These are phyloP conservation scores for Centropyge bicolor DNA, from an alignment of 2,797 vertebrate species.

Conservation along the genomic window DNA sequence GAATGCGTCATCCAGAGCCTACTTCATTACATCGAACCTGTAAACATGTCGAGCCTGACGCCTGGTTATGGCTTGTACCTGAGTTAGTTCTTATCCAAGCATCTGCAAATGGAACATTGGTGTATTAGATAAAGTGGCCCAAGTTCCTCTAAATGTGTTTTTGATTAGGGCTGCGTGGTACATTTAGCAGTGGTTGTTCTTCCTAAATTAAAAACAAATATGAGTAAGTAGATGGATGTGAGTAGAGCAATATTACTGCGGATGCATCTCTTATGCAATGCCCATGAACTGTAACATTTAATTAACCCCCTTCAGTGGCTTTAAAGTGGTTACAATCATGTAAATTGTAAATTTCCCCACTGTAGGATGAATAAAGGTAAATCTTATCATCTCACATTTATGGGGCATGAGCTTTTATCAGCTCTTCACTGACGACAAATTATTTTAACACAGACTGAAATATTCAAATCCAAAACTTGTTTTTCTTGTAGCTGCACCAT, in stretches of 20 bases:
- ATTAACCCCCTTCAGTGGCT: background rate
- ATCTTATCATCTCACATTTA: background rate
- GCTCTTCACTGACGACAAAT: slow-evolving; percentile 4
- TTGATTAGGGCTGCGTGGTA: slow-evolving; percentile 66
- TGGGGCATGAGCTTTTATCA: background rate
- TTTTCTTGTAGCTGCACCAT: background rate
- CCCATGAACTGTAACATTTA: background rate
- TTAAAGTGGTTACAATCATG: background rate
- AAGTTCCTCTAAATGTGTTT: slow-evolving; percentile 78
- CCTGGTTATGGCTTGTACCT: slow-evolving; percentile 41
- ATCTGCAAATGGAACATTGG: slow-evolving; percentile 68
- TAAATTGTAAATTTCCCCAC: too few species aligned
- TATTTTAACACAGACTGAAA: background rate
- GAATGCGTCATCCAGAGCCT: slow-evolving; percentile 53
- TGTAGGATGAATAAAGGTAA: too few species aligned
- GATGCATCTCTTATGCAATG: slow-evolving; percentile 12
- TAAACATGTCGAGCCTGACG: slow-evolving; percentile 48
- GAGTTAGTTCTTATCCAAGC: slow-evolving; percentile 51
- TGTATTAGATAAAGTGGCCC: slow-evolving; percentile 54
- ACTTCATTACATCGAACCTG: slow-evolving; percentile 35
- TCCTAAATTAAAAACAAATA: slow-evolving; percentile 64
- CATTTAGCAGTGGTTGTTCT: slow-evolving; percentile 39
- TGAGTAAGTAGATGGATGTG: slow-evolving; percentile 16
- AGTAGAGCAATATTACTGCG: slow-evolving; percentile 8
- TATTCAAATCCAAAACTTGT: background rate